phyloP scores from a whole-genome alignment of 2,888 invertebrate genomes.

The Cremastinae sp. region DNA sequence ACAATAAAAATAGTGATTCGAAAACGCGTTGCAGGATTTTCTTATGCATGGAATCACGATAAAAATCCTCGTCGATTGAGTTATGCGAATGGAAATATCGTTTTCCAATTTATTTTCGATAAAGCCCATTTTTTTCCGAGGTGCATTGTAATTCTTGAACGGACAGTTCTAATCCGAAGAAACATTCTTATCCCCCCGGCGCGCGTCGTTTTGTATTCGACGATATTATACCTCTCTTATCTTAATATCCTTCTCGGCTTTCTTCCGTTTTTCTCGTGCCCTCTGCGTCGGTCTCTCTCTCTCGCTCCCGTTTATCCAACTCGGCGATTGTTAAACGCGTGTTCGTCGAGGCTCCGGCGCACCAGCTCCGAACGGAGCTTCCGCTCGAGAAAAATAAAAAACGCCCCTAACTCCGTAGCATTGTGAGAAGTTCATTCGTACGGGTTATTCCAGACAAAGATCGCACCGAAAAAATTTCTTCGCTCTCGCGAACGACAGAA shows the following conservation, averaged over 20 bases:
- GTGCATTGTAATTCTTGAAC: background rate
- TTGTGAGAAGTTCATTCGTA: conserved; percentile 27
- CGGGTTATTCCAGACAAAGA: conserved; percentile 17
- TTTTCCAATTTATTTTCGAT: no score
- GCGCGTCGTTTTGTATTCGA: conserved; percentile 64
- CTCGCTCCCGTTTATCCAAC: conserved; percentile 10
- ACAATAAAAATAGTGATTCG: no score
- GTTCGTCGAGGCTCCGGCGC: conserved; percentile 45
- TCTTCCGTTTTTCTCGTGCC: conserved; percentile 53
- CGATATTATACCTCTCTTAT: conserved; percentile 68
- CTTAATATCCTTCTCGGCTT: conserved; percentile 69
- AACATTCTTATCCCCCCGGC: conserved; percentile 51
- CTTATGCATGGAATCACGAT: no score
- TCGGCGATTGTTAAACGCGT: conserved; percentile 47
- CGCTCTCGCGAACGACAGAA: no score
- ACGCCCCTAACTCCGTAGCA: conserved; percentile 33
- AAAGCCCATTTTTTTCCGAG: conserved; percentile 10
- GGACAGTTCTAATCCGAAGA: conserved; percentile 19
- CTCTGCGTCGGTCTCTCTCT: conserved; percentile 1
- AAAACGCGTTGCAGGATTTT: no score
- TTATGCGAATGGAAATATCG: no score
- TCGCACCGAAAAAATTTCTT: background rate
- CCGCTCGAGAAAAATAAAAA: conserved; percentile 47
- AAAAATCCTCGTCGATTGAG: no score
- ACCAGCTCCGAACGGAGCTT: conserved; percentile 43